Conservation (phyloP, 1,140 invertebrate species). For the Coenobita brevimanus region DNA sequence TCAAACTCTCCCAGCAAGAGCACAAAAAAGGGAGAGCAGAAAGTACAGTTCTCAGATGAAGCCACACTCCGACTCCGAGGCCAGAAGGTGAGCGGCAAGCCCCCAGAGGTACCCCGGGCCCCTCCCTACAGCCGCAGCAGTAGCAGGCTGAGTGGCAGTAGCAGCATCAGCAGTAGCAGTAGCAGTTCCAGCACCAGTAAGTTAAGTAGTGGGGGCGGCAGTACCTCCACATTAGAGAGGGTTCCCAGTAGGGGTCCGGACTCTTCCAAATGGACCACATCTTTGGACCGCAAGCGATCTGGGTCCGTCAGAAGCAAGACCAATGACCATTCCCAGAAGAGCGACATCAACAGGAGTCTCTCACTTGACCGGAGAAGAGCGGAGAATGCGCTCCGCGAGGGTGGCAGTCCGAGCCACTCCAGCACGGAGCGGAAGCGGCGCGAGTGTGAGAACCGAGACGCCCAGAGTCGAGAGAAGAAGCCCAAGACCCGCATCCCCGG, state of each 20-base stretch:
- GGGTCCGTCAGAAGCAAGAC: slow-evolving; percentile 50
- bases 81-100: slow-evolving; percentile 63
- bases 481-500: slow-evolving; percentile 34
- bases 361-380: slow-evolving; percentile 60
- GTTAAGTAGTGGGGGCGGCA: slow-evolving; percentile 40
- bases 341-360: slow-evolving; percentile 51
- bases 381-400: slow-evolving; percentile 35
- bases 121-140: slow-evolving; percentile 62
- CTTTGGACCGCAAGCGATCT: slow-evolving; percentile 60
- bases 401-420: slow-evolving; percentile 44
- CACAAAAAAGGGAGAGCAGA: slow-evolving; percentile 61
- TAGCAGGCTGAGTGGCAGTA: slow-evolving; percentile 61
- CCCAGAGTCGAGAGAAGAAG: slow-evolving; percentile 50
- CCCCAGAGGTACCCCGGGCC: slow-evolving; percentile 64
- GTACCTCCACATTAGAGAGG: slow-evolving; percentile 32
- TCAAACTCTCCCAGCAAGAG: slow-evolving; percentile 58
- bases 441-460: slow-evolving; percentile 46
- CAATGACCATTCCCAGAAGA: slow-evolving; percentile 41
- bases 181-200: slow-evolving; percentile 40
- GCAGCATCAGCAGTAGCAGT: slow-evolving; percentile 64
- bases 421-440: slow-evolving; percentile 55
- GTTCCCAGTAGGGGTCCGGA: slow-evolving; percentile 5
- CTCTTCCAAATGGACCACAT: slow-evolving; percentile 57
- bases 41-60: slow-evolving; percentile 66
- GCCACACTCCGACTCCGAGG: slow-evolving; percentile 49